Percentiles rank a stretch among this genome's conserved stretches.
These are phyloP conservation scores for Australoheros scitulus DNA, from an alignment of 2,113 vertebrate genomes.

Conservation along the genomic window DNA sequence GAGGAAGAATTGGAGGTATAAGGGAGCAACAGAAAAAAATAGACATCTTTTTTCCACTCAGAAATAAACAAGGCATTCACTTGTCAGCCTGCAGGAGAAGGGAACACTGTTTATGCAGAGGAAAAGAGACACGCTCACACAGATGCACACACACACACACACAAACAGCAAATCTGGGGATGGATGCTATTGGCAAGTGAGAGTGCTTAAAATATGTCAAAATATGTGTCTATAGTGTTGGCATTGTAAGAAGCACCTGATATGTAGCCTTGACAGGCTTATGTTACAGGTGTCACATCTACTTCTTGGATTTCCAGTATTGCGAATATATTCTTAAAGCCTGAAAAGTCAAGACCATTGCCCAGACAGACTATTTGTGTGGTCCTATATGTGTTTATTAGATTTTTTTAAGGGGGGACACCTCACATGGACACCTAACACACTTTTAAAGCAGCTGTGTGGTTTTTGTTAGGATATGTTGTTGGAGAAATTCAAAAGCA, in stretches of 20 bases:
- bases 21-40: conserved; percentile 61
- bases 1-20: conserved; percentile 21
- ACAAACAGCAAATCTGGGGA: conserved; percentile 55
- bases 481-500: background rate
- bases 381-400: background rate
- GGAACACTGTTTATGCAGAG: conserved; percentile 59
- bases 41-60: conserved; percentile 67
- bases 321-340: background rate
- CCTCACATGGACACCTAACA: background rate
- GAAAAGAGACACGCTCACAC: conserved; percentile 28
- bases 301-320: background rate
- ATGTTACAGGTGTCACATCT: background rate
- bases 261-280: background rate
- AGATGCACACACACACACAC: conserved; percentile 14
- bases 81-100: conserved; percentile 70
- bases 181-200: background rate
- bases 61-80: conserved; percentile 77
- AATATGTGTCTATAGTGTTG: conserved; percentile 6
- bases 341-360: background rate
- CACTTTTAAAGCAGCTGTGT: background rate
- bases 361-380: background rate
- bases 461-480: background rate
- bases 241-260: conserved; percentile 18
- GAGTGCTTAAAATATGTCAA: conserved; percentile 19
- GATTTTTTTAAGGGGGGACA: background rate